Evolutionary conservation across 2,888 invertebrate genomes (phyloP), one percentile per base, ranked within the genome.

Genomic region (Platycheirus rosarum): DNA sequence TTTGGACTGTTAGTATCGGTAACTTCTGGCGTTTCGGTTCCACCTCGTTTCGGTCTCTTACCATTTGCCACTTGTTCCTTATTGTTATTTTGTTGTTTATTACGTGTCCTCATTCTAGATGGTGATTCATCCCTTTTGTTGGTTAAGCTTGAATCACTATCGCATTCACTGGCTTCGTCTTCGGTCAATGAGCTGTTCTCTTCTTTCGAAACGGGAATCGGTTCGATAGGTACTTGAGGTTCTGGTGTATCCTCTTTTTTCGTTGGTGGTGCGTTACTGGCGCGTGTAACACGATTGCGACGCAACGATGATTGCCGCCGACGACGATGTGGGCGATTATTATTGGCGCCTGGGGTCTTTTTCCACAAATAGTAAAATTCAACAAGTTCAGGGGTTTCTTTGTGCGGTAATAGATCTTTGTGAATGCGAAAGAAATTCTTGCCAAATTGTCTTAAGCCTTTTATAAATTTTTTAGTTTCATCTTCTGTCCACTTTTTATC

Each of bases 311-410:
- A 95, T 90, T 96, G 97, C 63, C 97, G 92, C 85, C 97, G 93
- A 89, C 98, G 93, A 85, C 98, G 93, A 89, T 98, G 98, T 23
- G 98, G 98, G 86, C 98, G 94, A 91, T 98, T 98, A 90, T 97
- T 97, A 90, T 97, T 97, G 84, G 99, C 99, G 87, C 97, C 97
- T 16, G 98, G 97, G 40, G 98, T 98, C 92, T 99, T 99, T 92
- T 99, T 99, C 99, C 99, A 99, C 89, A 98, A 93, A 92, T 99
- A 99, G 92, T 99, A 99, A 92, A 97, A 99, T 91, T 98, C 98
- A 66, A 99, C 98, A 88, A 99, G 92, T 90, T 99, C 98, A 69
- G 97, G 95, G 88, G 98, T 98, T 89, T 98, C 98, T 92, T 98
- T 97, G 90, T 98, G 97, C 69, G 98, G 97, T 86, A 99, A 92